phyloP scores from a whole-genome alignment of 2,113 vertebrate genomes.

The Potamarius usumacintae region DNA sequence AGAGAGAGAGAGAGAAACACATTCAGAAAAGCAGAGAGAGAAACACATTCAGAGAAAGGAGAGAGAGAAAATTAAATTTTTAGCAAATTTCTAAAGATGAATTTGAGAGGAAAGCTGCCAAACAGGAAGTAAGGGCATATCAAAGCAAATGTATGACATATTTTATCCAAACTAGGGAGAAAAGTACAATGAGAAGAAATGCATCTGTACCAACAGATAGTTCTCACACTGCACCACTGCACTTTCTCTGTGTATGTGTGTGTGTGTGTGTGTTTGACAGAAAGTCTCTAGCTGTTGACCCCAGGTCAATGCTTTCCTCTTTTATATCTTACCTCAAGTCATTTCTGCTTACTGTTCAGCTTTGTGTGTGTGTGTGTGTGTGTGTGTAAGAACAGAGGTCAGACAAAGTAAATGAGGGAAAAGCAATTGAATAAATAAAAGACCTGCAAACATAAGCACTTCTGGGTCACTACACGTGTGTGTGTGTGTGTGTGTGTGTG shows the following conservation, averaged over 20 bases:
- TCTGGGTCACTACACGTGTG: not conserved
- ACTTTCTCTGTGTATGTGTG: not conserved
- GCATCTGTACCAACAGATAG: not conserved
- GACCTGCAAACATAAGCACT: slow-evolving; percentile 33
- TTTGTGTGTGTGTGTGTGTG: not conserved
- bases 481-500: not conserved
- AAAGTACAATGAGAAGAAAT: not conserved
- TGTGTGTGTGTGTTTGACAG: slow-evolving; percentile 13
- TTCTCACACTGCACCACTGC: not conserved
- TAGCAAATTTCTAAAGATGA: too few species aligned
- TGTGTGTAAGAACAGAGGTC: slow-evolving; percentile 35
- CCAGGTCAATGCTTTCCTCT: slow-evolving; percentile 26
- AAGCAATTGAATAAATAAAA: slow-evolving; percentile 41
- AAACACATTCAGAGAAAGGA: too few species aligned
- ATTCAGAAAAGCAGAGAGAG: not conserved
- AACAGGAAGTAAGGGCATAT: too few species aligned
- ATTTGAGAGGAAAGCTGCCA: too few species aligned
- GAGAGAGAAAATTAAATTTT: not conserved
- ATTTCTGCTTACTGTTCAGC: not conserved
- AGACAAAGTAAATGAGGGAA: slow-evolving; percentile 5
- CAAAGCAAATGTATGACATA: too few species aligned
- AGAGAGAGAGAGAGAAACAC: too few species aligned
- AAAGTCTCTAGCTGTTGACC: slow-evolving; percentile 8
- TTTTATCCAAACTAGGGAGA: not conserved
- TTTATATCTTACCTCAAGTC: slow-evolving; percentile 30